These are phyloP conservation scores for Caenorhabditis brenneri DNA, from an alignment of 1,140 invertebrate species.

Conservation along the genomic window DNA sequence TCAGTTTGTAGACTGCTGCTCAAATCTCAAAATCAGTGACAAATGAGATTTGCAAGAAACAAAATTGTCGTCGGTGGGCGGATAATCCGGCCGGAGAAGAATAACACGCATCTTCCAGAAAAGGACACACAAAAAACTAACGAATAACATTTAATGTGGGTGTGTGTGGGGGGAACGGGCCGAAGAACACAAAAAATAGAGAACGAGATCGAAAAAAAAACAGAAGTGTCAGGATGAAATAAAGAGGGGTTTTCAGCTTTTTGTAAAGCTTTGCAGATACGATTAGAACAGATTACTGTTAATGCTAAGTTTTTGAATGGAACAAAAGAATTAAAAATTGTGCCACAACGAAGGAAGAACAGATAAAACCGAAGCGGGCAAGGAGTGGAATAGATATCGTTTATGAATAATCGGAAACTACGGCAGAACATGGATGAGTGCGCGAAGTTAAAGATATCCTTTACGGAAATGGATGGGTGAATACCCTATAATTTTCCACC, in stretches of 20 bases:
- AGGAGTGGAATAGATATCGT: slow-evolving; percentile 2
- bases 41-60: slow-evolving; percentile 5
- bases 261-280: no score
- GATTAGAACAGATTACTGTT: no score
- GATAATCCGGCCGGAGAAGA: neutral
- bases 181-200: neutral
- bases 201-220: neutral
- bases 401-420: neutral
- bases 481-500: neutral
- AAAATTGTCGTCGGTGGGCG: neutral
- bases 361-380: neutral
- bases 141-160: no score
- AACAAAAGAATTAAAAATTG: no score
- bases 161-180: neutral
- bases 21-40: neutral
- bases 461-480: neutral
- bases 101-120: neutral
- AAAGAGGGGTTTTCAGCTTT: no score
- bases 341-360: neutral
- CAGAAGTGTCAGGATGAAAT: no score
- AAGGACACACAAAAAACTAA: slow-evolving; percentile 5
- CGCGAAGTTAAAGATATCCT: no score
- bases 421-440: no score
- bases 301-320: no score
- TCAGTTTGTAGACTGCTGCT: neutral